Evolutionary conservation across 2,113 vertebrate genomes (phyloP), one percentile per base, ranked within the genome.

Genomic region (Ammospiza nelsoni): DNA sequence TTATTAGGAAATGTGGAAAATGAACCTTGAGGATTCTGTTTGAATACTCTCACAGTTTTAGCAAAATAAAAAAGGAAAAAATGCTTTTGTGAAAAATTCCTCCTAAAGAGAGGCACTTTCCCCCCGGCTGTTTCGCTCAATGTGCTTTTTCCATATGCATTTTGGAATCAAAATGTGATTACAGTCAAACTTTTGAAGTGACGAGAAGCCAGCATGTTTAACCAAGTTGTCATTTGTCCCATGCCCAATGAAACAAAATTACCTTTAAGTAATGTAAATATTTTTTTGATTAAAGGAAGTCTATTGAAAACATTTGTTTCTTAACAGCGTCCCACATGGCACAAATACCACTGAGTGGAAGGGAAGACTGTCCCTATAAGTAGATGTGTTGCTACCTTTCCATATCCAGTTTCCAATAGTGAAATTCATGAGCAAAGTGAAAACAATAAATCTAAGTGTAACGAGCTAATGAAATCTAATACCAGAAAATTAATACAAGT

Each of bases 1-100:
- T 44, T 93, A 54, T 92, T 97, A 95, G 91, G 94, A 97, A 97
- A 97, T 84, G 68, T 89, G 92, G 79, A 97, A 97, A 97, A 97
- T 68, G 75, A 96, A 94, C 78, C 89, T 97, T 95, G 95, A 92
- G 85, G 46, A 12, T 78, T 94, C 78, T 90, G 62, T 93, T 89
- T 80, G 97, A 97, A 94, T 95, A 89, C 25, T 80, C 33, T 57
- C 68, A 80, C 3, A 9, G 63, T 84, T 93, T 93, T 90, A 94
- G 92, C 57, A 84, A 97, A 95, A 95, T n/a, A 54, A 54, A 81
- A 66, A 52, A 67, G 20, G 46, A 62, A 68, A 97, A 97, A 90
- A 49, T 14, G 33, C 44, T 94, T 62, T 92, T 92, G 55, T 95
- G 96, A 94, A 95, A 97, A 97, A 72, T 24, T 96, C 80, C 46